Evolutionary conservation across 2,888 invertebrate genomes (phyloP), one percentile per base, ranked within the genome.

Genomic region (Drosophila mettleri): DNA sequence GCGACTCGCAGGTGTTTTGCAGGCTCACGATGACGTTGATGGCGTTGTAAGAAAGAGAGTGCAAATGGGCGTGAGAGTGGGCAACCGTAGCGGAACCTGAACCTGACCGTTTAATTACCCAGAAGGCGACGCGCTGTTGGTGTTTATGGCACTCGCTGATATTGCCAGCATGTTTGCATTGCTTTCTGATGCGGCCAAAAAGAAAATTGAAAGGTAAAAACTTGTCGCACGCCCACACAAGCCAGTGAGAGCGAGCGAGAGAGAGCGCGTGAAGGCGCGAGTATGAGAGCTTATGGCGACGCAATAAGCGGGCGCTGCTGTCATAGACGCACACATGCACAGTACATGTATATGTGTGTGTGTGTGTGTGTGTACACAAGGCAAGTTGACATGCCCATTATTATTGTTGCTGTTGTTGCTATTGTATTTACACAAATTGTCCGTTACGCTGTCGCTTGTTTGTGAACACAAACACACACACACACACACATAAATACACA

Each of bases 271-370:
- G 12, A 31, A 31, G 4, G 18, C 31, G 31, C 5, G 33, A 36
- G 43, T 33, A 43, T 18, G 41, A 16, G 38, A 38, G 38, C 39
- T 55, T 53, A 63, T 64, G 68, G 76, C 86, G 69, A 79, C 84
- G 86, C 86, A 83, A 80, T 83, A 80, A 61, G 62, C 62, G 24
- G 45, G 22, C 49, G 43, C 72, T 71, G 62, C 69, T 69, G 53
- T 64, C 68, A 60, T 51, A 41, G 14, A 41, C 41, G 63, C 53
- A 54, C 41, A 27, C 43, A 29, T 34, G 60, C 51, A 53, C 24
- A 52, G 52, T 18, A 29, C 36, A 53, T 46, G 33, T 65, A 14
- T 59, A 53, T 49, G 33, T 38, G 2, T 27, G 43, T 27, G 9
- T 24, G 10, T 43, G 43, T 43, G 60, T 60, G 34, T 34, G 49